Conservation (phyloP, 1,140 invertebrate genomes). For the Leguminivora glycinivorella region DNA sequence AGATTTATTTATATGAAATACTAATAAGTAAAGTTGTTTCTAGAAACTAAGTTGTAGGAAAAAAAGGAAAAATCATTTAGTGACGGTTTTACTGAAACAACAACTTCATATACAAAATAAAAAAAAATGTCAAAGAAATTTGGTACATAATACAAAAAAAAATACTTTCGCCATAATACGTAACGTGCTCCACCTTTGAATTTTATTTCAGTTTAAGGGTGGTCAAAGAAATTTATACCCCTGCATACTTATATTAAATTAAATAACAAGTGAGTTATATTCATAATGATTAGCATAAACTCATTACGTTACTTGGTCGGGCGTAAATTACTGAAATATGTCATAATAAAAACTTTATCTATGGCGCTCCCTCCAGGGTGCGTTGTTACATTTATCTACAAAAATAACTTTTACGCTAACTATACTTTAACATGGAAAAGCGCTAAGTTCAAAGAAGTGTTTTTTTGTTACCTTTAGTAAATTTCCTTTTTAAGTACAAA, state of each 20-base stretch:
- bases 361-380: conserved; percentile 45
- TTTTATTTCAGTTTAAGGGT: neutral
- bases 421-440: conserved; percentile 15
- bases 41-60: too few species aligned
- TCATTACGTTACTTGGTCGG: conserved; percentile 48
- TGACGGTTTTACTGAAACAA: too few species aligned
- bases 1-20: too few species aligned
- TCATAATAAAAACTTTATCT: conserved; percentile 57
- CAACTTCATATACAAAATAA: too few species aligned
- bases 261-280: conserved; percentile 36
- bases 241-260: conserved; percentile 24
- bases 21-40: too few species aligned
- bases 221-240: conserved; percentile 16
- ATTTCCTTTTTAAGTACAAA: neutral
- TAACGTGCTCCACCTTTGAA: neutral
- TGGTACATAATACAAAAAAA: too few species aligned
- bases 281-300: conserved; percentile 63
- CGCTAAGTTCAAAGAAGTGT: neutral
- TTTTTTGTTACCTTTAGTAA: neutral
- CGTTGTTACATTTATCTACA: conserved; percentile 33
- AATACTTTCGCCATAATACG: neutral
- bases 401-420: conserved; percentile 28
- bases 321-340: conserved; percentile 65
- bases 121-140: too few species aligned
- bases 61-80: too few species aligned